These are phyloP conservation scores for Tetragonula clypearis DNA, from an alignment of 1,140 invertebrate genomes.

Conservation along the genomic window DNA sequence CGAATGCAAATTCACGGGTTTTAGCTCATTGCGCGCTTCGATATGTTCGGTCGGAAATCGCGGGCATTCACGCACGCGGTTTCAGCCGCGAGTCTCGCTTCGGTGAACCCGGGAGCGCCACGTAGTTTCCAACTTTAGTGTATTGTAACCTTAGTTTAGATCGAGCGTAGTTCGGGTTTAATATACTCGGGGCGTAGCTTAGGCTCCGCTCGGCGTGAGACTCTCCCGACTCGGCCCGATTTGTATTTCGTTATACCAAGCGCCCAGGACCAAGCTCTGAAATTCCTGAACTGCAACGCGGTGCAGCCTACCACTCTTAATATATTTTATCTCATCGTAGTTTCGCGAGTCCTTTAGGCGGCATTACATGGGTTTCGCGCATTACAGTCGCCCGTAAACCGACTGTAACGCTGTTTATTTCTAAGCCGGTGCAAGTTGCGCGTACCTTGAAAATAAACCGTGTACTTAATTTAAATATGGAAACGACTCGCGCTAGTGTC, in stretches of 20 bases:
- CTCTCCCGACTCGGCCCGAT: not conserved
- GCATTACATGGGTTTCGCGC: conserved; percentile 1
- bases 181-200: not conserved
- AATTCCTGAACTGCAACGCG: conserved; percentile 25
- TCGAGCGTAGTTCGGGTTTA: conserved; percentile 6
- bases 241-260: not conserved
- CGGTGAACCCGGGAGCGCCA: not conserved
- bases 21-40: not conserved
- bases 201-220: not conserved
- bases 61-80: not conserved
- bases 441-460: not conserved
- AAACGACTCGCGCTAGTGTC: not conserved
- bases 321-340: not conserved
- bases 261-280: not conserved
- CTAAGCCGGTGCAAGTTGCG: too few species aligned
- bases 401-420: not conserved
- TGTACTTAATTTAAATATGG: not conserved
- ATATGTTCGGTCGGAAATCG: not conserved
- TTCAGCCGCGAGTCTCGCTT: not conserved
- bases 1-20: not conserved
- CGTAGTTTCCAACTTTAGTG: not conserved
- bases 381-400: conserved; percentile 1
- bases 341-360: not conserved
- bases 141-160: conserved; percentile 15
- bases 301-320: not conserved